These are phyloP conservation scores for Cossypha caffra DNA, from an alignment of 2,797 vertebrate genomes.

Conservation along the genomic window DNA sequence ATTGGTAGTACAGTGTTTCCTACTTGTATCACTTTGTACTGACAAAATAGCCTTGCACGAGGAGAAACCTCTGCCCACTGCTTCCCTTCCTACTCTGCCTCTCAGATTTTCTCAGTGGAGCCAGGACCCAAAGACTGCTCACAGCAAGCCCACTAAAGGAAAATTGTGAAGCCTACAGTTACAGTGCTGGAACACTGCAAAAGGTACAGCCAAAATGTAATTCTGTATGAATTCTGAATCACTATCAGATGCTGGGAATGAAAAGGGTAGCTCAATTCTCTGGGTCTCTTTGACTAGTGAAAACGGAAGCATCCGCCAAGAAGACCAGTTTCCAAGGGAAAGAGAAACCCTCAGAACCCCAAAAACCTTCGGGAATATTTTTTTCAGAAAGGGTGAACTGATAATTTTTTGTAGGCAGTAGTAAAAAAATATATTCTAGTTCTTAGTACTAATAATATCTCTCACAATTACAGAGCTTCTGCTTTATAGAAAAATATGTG, in stretches of 20 bases:
- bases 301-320: constrained; percentile 53
- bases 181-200: not conserved
- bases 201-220: not conserved
- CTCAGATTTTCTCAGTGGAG: not conserved
- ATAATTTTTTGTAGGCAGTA: not conserved
- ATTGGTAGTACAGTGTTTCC: not conserved
- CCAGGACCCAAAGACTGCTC: not conserved
- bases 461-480: not conserved
- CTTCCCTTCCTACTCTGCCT: not conserved
- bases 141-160: not conserved
- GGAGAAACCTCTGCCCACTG: not conserved
- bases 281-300: constrained; percentile 54
- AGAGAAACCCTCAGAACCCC: not conserved
- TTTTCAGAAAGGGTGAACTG: constrained; percentile 53
- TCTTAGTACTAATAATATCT: not conserved
- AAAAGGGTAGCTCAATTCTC: constrained; percentile 64
- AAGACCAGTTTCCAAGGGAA: constrained; percentile 53
- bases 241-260: constrained; percentile 64
- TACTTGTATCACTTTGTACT: rapidly evolving
- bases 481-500: not conserved
- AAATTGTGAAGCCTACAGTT: not conserved
- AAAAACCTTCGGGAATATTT: not conserved
- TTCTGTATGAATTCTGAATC: not conserved
- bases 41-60: not conserved
- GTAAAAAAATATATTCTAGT: not conserved